phyloP scores from a whole-genome alignment of 2,113 vertebrate species.

The Ammodytes marinus region DNA sequence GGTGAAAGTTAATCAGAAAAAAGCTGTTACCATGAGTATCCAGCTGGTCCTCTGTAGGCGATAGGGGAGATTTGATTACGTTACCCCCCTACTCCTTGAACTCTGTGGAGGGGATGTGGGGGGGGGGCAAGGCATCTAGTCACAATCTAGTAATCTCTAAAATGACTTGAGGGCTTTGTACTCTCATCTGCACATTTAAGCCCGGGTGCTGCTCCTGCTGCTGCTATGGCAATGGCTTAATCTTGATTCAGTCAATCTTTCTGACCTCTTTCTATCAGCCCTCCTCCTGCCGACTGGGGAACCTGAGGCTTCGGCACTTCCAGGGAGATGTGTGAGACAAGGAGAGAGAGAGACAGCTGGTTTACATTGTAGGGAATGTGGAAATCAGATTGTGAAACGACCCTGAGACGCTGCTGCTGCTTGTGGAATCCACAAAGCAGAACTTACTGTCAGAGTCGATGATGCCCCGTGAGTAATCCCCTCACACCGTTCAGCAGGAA shows the following conservation, averaged over 20 bases:
- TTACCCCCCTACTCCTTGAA: slow-evolving; percentile 25
- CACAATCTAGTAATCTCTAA: slow-evolving; percentile 69
- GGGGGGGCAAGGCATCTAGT: slow-evolving; percentile 16
- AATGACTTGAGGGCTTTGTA: slow-evolving; percentile 73
- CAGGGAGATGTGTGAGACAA: slow-evolving; percentile 31
- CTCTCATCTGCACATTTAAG: slow-evolving; percentile 71
- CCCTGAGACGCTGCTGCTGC: slow-evolving; percentile 19
- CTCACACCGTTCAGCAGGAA: background rate
- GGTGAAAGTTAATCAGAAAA: slow-evolving; percentile 44
- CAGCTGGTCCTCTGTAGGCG: slow-evolving; percentile 17
- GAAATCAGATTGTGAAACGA: slow-evolving; percentile 61
- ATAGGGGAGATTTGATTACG: slow-evolving; percentile 41
- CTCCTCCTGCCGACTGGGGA: slow-evolving; percentile 35
- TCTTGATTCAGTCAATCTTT: slow-evolving; percentile 74
- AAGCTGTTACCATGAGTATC: slow-evolving; percentile 49
- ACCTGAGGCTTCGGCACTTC: slow-evolving; percentile 50
- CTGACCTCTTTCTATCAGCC: slow-evolving; percentile 70
- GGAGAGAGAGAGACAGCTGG: slow-evolving; percentile 41
- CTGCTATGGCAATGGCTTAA: slow-evolving; percentile 64
- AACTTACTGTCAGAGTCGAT: slow-evolving; percentile 54
- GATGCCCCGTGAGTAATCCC: slow-evolving; percentile 32
- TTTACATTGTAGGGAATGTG: slow-evolving; percentile 43
- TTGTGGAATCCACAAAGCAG: slow-evolving; percentile 46
- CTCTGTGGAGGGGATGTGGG: too few relatives aligned
- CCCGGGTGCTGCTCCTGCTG: too few relatives aligned